Percentiles rank a stretch among this genome's conserved stretches.
Evolutionary conservation across 2,113 vertebrate species (phyloP).

Genomic region (Gavia stellata): DNA sequence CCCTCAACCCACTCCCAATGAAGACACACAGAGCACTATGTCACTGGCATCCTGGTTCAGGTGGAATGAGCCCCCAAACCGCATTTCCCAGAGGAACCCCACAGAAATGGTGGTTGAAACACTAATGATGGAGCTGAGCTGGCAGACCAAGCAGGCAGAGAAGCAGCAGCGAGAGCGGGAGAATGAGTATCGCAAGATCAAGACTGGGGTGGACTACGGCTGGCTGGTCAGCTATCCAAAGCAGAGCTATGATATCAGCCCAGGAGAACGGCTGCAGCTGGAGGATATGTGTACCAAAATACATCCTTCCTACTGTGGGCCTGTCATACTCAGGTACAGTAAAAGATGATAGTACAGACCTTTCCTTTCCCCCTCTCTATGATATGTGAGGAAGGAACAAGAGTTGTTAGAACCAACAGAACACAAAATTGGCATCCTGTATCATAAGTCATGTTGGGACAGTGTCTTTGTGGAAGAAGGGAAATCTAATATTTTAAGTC

Average conservation of each 20-base stretch:
- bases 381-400: neutral
- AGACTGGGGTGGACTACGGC: constrained; percentile 93
- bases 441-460: neutral
- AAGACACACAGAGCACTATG: constrained; percentile 42
- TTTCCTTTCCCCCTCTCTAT: neutral
- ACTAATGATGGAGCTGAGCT: constrained; percentile 92
- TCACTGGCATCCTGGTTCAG: constrained; percentile 87
- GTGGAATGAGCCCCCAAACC: constrained; percentile 79
- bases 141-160: constrained; percentile 90
- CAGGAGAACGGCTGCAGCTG: constrained; percentile 83
- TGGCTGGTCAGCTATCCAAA: constrained; percentile 88
- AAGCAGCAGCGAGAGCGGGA: constrained; percentile 83
- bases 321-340: constrained; percentile 86
- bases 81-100: constrained; percentile 76
- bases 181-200: constrained; percentile 77
- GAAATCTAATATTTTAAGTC: neutral
- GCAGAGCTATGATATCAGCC: constrained; percentile 81
- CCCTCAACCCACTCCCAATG: neutral
- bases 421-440: neutral
- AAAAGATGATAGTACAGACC: neutral
- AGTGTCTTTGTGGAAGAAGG: neutral
- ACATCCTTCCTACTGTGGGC: constrained; percentile 88
- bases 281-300: constrained; percentile 91
- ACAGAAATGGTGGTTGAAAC: constrained; percentile 90
- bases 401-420: neutral